phyloP scores from a whole-genome alignment of 2,797 vertebrate species.

The Eidolon dupreanum region DNA sequence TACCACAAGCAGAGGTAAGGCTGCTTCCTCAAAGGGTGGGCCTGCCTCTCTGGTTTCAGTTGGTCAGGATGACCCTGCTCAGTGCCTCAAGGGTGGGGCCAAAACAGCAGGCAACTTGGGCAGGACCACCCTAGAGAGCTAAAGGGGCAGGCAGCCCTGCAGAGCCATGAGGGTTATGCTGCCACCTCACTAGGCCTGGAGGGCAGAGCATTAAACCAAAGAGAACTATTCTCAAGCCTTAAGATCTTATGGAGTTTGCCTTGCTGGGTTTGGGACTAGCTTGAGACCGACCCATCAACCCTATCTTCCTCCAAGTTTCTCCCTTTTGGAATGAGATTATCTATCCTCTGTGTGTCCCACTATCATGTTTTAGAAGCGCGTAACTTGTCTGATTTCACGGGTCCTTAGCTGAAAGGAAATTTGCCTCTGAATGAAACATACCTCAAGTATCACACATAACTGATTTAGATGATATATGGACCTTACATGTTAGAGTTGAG shows the following conservation, averaged over 20 bases:
- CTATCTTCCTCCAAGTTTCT: not conserved
- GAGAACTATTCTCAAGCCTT: not conserved
- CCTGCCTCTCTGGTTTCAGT: not conserved
- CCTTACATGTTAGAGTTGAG: not conserved
- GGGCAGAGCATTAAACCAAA: not conserved
- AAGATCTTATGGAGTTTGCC: not conserved
- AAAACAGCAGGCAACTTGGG: not conserved
- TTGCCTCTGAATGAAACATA: not conserved
- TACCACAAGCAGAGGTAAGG: not conserved
- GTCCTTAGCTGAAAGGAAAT: not conserved
- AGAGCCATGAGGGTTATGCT: not conserved
- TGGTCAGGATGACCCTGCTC: not conserved
- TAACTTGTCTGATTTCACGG: not conserved
- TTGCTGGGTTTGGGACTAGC: not conserved
- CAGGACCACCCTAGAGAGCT: not conserved
- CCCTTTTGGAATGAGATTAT: not conserved
- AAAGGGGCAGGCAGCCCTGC: not conserved
- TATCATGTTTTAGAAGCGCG: not conserved
- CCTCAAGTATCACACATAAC: not conserved
- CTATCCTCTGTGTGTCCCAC: not conserved
- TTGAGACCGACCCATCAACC: not conserved
- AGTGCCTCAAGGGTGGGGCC: not conserved
- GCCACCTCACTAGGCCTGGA: not conserved
- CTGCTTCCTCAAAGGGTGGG: not conserved
- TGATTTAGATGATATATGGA: not conserved